These are phyloP conservation scores for Porites australiensis DNA, from an alignment of 64 coral and sea anemone species.

Conservation along the genomic window DNA sequence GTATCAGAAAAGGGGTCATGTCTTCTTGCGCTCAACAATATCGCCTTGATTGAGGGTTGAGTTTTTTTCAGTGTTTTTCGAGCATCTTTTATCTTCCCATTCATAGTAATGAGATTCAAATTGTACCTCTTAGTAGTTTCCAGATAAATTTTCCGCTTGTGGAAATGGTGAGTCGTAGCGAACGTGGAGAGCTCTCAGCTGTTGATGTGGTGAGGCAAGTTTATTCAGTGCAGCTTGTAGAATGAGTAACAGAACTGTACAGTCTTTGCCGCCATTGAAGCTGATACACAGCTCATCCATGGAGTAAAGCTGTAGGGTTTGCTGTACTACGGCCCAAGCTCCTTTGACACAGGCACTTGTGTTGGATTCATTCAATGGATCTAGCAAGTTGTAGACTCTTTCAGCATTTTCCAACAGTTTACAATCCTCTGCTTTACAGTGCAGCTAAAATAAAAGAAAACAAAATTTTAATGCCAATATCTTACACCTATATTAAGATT, in stretches of 20 bases:
- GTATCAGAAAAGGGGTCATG: slow-evolving; percentile 94
- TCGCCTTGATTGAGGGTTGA: slow-evolving; percentile 82
- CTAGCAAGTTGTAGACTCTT: slow-evolving; percentile 65
- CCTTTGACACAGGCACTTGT: slow-evolving; percentile 94
- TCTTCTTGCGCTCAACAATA: slow-evolving; percentile 87
- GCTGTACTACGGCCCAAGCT: slow-evolving; percentile 93
- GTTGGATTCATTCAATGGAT: slow-evolving; percentile 70
- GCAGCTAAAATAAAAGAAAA: background rate
- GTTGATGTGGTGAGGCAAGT: background rate
- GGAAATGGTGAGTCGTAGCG: slow-evolving; percentile 81
- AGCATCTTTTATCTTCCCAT: slow-evolving; percentile 81
- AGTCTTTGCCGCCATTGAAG: slow-evolving; percentile 99
- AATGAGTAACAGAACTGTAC: slow-evolving; percentile 87
- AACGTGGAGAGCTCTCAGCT: slow-evolving; percentile 89
- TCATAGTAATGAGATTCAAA: slow-evolving; percentile 84
- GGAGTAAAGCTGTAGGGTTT: slow-evolving; percentile 76
- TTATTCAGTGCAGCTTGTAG: slow-evolving; percentile 68
- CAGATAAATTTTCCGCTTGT: slow-evolving; percentile 92
- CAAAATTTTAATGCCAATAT: too few species aligned
- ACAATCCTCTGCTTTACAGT: background rate
- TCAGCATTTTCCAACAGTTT: background rate
- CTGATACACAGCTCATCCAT: slow-evolving; percentile 94
- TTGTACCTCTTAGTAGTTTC: slow-evolving; percentile 76
- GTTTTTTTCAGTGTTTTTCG: slow-evolving; percentile 74
- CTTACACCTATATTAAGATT: too few species aligned